Evolutionary conservation across 1,140 invertebrate species (phyloP).

Genomic region (Drosophila pseudoobscura): DNA sequence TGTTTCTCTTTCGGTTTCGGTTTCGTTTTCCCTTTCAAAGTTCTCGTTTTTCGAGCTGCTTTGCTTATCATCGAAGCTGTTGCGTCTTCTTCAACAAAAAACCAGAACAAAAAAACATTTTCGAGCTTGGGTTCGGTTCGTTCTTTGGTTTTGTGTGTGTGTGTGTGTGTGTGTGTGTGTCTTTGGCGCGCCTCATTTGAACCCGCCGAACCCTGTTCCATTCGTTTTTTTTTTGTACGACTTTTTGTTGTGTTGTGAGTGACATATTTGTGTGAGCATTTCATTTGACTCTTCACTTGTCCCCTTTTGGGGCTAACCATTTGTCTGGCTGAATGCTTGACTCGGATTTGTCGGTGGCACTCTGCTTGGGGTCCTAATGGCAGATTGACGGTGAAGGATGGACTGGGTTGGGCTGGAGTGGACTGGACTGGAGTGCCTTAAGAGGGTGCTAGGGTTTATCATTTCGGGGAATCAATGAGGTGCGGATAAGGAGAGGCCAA

Average conservation of each 20-base stretch:
- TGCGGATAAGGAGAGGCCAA: neutral
- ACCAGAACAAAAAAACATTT: conserved; percentile 10
- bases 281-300: conserved; percentile 44
- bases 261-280: conserved; percentile 62
- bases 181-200: conserved; percentile 52
- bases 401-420: too few species aligned
- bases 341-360: conserved; percentile 41
- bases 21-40: conserved; percentile 20
- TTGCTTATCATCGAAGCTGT: conserved; percentile 55
- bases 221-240: conserved; percentile 8
- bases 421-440: too few species aligned
- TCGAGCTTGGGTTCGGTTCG: conserved; percentile 2
- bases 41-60: conserved; percentile 27
- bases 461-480: conserved; percentile 2
- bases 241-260: conserved; percentile 41
- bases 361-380: conserved; percentile 6
- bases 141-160: conserved; percentile 2
- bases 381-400: neutral
- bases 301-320: conserved; percentile 20
- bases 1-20: conserved; percentile 24
- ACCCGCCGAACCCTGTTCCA: conserved; percentile 38
- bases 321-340: conserved; percentile 38
- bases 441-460: conserved; percentile 5
- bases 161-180: neutral
- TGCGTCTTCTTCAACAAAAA: conserved; percentile 25